Percentiles rank a stretch among this genome's conserved stretches.
These are phyloP conservation scores for Trimorus sp. DNA, from an alignment of 2,888 invertebrate genomes.

Conservation along the genomic window DNA sequence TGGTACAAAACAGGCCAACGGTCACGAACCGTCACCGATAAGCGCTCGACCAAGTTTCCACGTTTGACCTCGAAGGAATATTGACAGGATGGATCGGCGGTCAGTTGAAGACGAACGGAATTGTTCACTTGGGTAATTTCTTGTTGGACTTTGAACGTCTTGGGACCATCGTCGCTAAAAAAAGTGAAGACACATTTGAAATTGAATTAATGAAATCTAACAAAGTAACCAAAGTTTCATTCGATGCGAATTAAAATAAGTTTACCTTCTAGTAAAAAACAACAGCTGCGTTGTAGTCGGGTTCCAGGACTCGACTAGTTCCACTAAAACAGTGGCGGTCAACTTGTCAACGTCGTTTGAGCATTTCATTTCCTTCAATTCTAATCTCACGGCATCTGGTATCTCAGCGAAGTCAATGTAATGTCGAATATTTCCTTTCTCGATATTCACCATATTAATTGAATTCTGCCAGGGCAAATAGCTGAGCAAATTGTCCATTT, in stretches of 20 bases:
- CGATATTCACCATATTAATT: conserved; percentile 54
- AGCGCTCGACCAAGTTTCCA: conserved; percentile 78
- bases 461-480: conserved; percentile 65
- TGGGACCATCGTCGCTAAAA: conserved; percentile 80
- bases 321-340: conserved; percentile 68
- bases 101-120: conserved; percentile 84
- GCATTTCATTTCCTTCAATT: conserved; percentile 71
- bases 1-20: conserved; percentile 84
- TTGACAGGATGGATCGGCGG: conserved; percentile 88
- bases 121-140: conserved; percentile 83
- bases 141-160: conserved; percentile 84
- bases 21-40: conserved; percentile 75
- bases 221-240: too few species aligned
- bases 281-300: conserved; percentile 70
- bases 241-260: too few species aligned
- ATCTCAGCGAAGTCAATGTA: conserved; percentile 69
- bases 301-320: conserved; percentile 74
- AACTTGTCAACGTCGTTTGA: conserved; percentile 34
- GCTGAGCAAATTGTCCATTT: conserved; percentile 38
- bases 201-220: too few species aligned
- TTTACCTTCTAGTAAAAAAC: conserved; percentile 72
- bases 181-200: too few species aligned
- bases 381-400: conserved; percentile 71
- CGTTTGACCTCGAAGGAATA: conserved; percentile 83
- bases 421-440: conserved; percentile 70